A percentile compares a stretch with the other conserved stretches of the same genome.
These are phyloP conservation scores for Baronia brevicornis DNA, from an alignment of 2,888 invertebrate species.

Conservation along the genomic window DNA sequence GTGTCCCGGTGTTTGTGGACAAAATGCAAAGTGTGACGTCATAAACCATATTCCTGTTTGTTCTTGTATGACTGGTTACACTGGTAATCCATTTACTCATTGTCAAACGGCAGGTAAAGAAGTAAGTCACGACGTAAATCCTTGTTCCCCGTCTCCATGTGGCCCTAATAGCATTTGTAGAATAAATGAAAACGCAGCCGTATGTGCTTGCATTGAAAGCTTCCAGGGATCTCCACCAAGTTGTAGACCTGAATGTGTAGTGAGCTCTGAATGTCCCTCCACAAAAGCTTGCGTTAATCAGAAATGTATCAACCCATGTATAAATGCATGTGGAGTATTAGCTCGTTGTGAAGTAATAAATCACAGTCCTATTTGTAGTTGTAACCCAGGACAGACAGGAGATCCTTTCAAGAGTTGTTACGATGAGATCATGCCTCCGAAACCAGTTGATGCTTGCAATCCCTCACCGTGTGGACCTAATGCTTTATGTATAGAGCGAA, in stretches of 20 bases:
- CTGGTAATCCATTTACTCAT: conserved; percentile 82
- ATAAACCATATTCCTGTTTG: conserved; percentile 85
- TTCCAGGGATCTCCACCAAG: conserved; percentile 87
- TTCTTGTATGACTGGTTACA: conserved; percentile 79
- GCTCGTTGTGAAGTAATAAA: conserved; percentile 88
- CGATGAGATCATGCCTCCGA: conserved; percentile 57
- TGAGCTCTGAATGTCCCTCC: conserved; percentile 87
- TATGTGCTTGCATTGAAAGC: conserved; percentile 85
- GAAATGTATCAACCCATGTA: conserved; percentile 89
- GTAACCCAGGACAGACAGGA: conserved; percentile 83
- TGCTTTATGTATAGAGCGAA: conserved; percentile 80
- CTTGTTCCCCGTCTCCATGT: conserved; percentile 85
- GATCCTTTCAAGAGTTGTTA: conserved; percentile 87
- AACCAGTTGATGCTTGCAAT: conserved; percentile 76
- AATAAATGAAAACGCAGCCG: conserved; percentile 84
- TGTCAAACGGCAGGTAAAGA: conserved; percentile 52
- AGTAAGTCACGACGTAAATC: conserved; percentile 69
- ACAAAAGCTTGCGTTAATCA: conserved; percentile 88
- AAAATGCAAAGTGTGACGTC: conserved; percentile 83
- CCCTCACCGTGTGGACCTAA: conserved; percentile 91
- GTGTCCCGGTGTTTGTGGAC: conserved; percentile 84
- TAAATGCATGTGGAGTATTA: conserved; percentile 85
- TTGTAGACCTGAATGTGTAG: conserved; percentile 89
- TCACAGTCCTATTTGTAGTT: conserved; percentile 91
- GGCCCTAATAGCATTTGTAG: conserved; percentile 87